Conservation (phyloP, 2,797 vertebrate genomes). For the Hipposideros larvatus region DNA sequence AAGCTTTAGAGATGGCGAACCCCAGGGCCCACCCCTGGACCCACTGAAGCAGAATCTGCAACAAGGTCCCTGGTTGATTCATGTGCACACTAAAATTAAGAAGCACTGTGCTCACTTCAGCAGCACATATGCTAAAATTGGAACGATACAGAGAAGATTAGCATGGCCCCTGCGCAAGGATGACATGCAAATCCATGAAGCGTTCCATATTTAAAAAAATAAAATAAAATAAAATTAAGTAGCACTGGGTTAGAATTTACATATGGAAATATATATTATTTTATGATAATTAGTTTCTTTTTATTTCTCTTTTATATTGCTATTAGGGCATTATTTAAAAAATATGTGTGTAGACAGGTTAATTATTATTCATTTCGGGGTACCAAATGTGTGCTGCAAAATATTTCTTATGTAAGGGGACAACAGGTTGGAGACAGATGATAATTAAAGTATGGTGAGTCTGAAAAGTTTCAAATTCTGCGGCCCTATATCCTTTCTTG, state of each 20-base stretch:
- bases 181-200: too few species aligned
- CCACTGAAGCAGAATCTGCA: neutral
- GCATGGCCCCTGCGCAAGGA: too few species aligned
- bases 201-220: too few species aligned
- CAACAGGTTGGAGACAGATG: neutral
- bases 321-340: neutral
- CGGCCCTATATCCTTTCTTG: neutral
- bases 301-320: slow-evolving; percentile 40
- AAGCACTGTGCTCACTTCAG: too few species aligned
- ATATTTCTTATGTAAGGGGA: neutral
- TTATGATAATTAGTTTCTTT: slow-evolving; percentile 30
- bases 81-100: neutral
- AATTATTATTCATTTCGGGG: slow-evolving; percentile 51
- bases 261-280: neutral
- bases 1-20: neutral
- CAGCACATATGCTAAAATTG: too few species aligned
- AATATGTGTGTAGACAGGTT: neutral
- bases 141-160: too few species aligned
- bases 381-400: neutral
- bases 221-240: neutral
- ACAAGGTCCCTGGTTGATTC: neutral
- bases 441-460: neutral
- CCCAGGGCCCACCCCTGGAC: neutral
- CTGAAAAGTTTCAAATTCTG: neutral
- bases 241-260: neutral